A percentile compares a stretch with the other conserved stretches of the same genome.
Evolutionary conservation across 37 sponge, comb jelly and placozoan genomes (phyloP).

Genomic region (Cliona cf. orientalis): DNA sequence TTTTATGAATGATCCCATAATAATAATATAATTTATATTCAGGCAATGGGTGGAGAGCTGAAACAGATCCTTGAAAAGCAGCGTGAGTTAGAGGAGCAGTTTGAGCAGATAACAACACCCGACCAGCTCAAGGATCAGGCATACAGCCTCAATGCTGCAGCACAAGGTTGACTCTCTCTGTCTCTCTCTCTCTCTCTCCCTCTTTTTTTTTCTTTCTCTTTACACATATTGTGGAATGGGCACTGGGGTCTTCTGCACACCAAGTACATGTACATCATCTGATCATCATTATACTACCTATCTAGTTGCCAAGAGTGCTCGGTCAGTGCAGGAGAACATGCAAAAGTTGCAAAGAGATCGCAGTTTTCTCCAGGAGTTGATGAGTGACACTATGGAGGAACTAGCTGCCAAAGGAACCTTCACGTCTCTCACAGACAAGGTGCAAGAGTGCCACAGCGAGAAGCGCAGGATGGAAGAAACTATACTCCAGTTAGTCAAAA

Average conservation of each 20-base stretch:
- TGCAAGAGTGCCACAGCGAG: slow-evolving; percentile 48
- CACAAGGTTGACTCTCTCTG: slow-evolving; percentile 41
- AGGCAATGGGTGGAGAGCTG: slow-evolving; percentile 84
- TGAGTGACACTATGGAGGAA: slow-evolving; percentile 53
- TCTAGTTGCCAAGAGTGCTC: slow-evolving; percentile 57
- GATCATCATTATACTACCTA: neutral
- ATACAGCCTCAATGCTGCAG: slow-evolving; percentile 16
- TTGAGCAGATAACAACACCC: slow-evolving; percentile 19
- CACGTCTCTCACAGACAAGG: slow-evolving; percentile 11
- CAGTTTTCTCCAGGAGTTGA: slow-evolving; percentile 45
- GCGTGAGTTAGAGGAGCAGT: slow-evolving; percentile 66
- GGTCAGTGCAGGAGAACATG: slow-evolving; percentile 59
- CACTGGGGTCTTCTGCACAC: neutral
- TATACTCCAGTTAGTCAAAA: slow-evolving; percentile 42
- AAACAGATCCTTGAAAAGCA: slow-evolving; percentile 79
- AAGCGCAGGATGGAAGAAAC: slow-evolving; percentile 61
- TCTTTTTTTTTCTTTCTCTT: neutral
- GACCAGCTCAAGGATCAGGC: slow-evolving; percentile 27
- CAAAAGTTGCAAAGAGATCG: slow-evolving; percentile 70
- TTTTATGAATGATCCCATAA: too few relatives aligned
- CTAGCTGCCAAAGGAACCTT: slow-evolving; percentile 56
- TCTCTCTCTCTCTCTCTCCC: neutral
- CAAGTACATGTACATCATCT: neutral
- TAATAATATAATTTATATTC: too few relatives aligned
- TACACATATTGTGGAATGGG: neutral